Base-by-base conservation (phyloP, 1,140 invertebrate genomes). In the Plectrocnemia conspersa region DNA sequence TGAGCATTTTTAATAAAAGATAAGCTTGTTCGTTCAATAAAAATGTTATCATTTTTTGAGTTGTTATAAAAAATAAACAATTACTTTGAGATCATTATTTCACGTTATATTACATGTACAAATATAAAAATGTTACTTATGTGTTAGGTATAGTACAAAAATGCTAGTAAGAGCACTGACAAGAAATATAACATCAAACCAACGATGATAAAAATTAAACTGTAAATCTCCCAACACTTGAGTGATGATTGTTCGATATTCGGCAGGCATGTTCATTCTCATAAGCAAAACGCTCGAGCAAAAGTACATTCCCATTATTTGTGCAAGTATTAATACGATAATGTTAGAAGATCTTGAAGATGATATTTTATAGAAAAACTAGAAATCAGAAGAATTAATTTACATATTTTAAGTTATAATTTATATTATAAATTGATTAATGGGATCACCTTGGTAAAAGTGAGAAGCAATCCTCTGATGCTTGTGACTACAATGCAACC, bases 221-320 rank as follows among this genome's bases (percentile, higher is more conserved):
- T 99, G 95, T 48, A 99, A 73, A 70, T 98, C 95, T 5, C 97
- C 97, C 0, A 99, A 73, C 0, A 99, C 96, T 79, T 98, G 89
- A 0, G 96, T 98, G 53, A 99, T 97, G 55, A 99, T 99, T 32
- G 86, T 87, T 19, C 96, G 79, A 70, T 99, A 99, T 72, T 99
- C 93, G 0, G 88, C 81, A 5, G 97, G 97, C 93, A 99, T 98
- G 71, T 99, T 99, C 97, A 99, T 99, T 40, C 97, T 76, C 84
- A 99, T 96, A 23, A 99, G 71, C 11, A 99, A 77, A 0, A 99
- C 96, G 15, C 93, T 97, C 1, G 96, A 98, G 21, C 98, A 91
- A 77, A 99, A 99, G 72, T 99, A 99, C 97, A 99, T 99, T 11
- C 97, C 97, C 97, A 99, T 99, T 60, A 99, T 92, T 78, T 99